These are phyloP conservation scores for Scyliorhinus canicula DNA, from an alignment of 2,797 vertebrate genomes.

Conservation along the genomic window DNA sequence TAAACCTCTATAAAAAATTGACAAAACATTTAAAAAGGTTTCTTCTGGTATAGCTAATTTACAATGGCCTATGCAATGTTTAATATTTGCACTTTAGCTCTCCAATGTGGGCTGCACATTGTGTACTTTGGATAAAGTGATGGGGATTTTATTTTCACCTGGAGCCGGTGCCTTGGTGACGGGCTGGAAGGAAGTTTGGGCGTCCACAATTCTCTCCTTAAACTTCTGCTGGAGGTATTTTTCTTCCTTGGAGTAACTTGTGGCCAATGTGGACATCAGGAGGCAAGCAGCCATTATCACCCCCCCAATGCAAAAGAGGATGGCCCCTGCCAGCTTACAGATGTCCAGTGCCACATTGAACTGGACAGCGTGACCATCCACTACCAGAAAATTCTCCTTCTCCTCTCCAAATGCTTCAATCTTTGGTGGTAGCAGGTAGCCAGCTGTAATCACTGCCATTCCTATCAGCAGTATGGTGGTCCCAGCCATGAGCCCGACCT, in stretches of 20 bases:
- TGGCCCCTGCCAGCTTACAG: slow-evolving; percentile 84
- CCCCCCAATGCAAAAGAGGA: slow-evolving; percentile 87
- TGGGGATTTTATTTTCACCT: slow-evolving; percentile 82
- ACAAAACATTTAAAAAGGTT: slow-evolving; percentile 36
- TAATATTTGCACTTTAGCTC: slow-evolving; percentile 66
- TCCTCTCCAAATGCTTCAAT: slow-evolving; percentile 89
- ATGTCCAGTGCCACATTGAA: slow-evolving; percentile 84
- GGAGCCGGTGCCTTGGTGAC: slow-evolving; percentile 78
- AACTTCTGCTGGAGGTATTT: slow-evolving; percentile 85
- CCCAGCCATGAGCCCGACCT: slow-evolving; percentile 91
- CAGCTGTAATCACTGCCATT: slow-evolving; percentile 77
- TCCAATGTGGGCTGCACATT: slow-evolving; percentile 81
- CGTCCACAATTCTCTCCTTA: slow-evolving; percentile 82
- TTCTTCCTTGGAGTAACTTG: slow-evolving; percentile 88
- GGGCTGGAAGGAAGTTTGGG: slow-evolving; percentile 73
- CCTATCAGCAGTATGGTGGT: slow-evolving; percentile 78
- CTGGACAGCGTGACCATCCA: slow-evolving; percentile 72
- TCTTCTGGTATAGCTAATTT: slow-evolving; percentile 9
- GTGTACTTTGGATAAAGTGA: slow-evolving; percentile 90
- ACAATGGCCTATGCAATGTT: neutral
- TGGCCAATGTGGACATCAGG: slow-evolving; percentile 81
- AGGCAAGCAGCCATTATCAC: slow-evolving; percentile 78
- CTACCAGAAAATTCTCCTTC: slow-evolving; percentile 78
- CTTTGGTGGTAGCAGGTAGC: slow-evolving; percentile 79
- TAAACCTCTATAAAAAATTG: slow-evolving; percentile 35